These are phyloP conservation scores for Elaphurus davidianus DNA, from an alignment of 2,113 vertebrate species.

Conservation along the genomic window DNA sequence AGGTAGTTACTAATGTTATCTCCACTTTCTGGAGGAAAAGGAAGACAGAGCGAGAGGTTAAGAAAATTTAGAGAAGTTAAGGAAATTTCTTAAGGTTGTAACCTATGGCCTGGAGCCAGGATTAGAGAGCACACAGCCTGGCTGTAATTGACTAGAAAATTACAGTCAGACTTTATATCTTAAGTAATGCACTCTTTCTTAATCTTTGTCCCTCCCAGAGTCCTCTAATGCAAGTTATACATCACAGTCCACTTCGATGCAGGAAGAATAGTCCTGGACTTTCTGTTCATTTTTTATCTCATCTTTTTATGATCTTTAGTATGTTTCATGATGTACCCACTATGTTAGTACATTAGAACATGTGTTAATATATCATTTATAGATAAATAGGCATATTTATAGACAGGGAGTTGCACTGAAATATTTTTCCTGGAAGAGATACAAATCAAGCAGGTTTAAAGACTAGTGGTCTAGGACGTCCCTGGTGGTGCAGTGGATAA, in stretches of 20 bases:
- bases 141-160: background rate
- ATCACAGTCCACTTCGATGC: background rate
- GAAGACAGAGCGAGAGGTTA: conserved; percentile 39
- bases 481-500: background rate
- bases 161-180: background rate
- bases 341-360: background rate
- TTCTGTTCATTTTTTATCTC: background rate
- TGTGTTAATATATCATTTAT: background rate
- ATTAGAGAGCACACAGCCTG: conserved; percentile 20
- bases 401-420: background rate
- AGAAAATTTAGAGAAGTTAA: conserved; percentile 8
- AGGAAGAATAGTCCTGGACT: background rate
- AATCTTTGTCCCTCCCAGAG: conserved; percentile 20
- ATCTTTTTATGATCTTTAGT: background rate
- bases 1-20: conserved; percentile 31
- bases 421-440: background rate
- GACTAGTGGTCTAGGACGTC: background rate
- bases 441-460: background rate
- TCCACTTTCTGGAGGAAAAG: conserved; percentile 15
- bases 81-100: background rate
- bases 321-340: background rate
- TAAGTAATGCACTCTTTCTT: background rate
- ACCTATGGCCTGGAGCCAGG: background rate
- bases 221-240: background rate
- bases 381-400: background rate